Evolutionary conservation across 2,888 invertebrate species (phyloP), one percentile per base, ranked within the genome.

Genomic region (Drosophila rubida): DNA sequence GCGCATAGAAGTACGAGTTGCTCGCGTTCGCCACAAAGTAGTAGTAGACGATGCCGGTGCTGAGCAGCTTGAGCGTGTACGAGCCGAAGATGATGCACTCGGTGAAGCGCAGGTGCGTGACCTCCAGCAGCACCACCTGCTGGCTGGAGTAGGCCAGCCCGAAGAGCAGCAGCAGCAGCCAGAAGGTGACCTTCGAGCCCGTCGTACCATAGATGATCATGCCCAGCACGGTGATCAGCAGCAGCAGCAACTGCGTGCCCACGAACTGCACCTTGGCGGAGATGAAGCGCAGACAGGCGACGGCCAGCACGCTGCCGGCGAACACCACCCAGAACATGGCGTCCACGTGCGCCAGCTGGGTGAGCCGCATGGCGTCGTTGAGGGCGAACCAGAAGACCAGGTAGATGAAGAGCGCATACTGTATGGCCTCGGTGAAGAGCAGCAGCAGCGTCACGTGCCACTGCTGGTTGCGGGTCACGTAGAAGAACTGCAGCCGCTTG

Each of bases 401-500:
- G 57, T 90, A 91, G 11, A 90, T 87, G 60, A 91, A 91, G 6
- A 91, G 60, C 0, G 90, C 84, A 53, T 87, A 90, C 44, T 91
- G 90, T 1, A 91, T 76, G 7, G 90, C 86, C 51, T 90, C 91
- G 39, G 80, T 75, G 25, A 91, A 90, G 9, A 91, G 70, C 7
- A 91, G 61, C 44, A 91, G 60, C 2, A 90, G 60, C 14, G 86
- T 88, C 5, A 91, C 76, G 37, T 87, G 86, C 91, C 90, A 91
- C 62, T 90, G 90, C 50, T 89, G 89, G 48, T 89, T 88, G 60
- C 88, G 90, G 22, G 90, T 91, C 13, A 91, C 88, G 64, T 91
- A 91, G 63, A 91, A 90, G 73, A 91, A 91, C 61, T 89, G 79
- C 41, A 90, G 84, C 4, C 81, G 82, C 60, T 89, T 90, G 32